Base-by-base conservation (phyloP, 2,113 vertebrate genomes). In the Pterocles burchelli region DNA sequence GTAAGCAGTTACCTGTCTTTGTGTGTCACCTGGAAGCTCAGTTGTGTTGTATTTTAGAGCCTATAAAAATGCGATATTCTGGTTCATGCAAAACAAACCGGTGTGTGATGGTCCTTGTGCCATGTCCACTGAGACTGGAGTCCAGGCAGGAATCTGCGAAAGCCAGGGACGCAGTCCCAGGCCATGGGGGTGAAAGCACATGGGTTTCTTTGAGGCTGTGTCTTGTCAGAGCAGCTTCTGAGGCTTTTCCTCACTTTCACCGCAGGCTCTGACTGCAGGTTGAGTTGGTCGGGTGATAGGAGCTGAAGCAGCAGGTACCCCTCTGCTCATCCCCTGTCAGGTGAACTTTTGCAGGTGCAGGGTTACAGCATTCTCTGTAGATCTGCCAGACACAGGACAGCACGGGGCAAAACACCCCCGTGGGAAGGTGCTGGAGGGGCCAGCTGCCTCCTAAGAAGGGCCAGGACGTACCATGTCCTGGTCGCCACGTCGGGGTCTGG, bases 301-400 rank as follows among this genome's bases (percentile, higher is more conserved):
- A 71, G 29, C 10, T 34, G 38, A 67, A 33, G 63, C 16, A 57
- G 12, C 51, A 58, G 74, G 28, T 26, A 34, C 19, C 25, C 11
- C 58, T 79, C 45, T 73, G n/a, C 58, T 55, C 78, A 31, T 24
- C 10, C 7, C 0, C n/a, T 46, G 24, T 17, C n/a, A 16, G 26
- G 24, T 28, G n/a, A 61, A 21, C 9, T n/a, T 77, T 28, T 24
- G 45, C 49, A 61, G 31, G 17, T 3, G 1, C 26, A 5, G 5
- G 5, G 31, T 72, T 63, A 45, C 10, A 3, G 16, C 1, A 1
- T 21, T 29, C 5, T 46, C 17, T 1, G 0, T 6, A 28, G 52
- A 25, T 33, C 25, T 74, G 38, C 29, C 34, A 24, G 59, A 8
- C 0, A 2, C 25, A 29, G 80, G 36, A 43, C 36, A 49, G 48